Evolutionary conservation across 2,113 vertebrate genomes (phyloP), one percentile per base, ranked within the genome.

Genomic region (Balaeniceps rex): DNA sequence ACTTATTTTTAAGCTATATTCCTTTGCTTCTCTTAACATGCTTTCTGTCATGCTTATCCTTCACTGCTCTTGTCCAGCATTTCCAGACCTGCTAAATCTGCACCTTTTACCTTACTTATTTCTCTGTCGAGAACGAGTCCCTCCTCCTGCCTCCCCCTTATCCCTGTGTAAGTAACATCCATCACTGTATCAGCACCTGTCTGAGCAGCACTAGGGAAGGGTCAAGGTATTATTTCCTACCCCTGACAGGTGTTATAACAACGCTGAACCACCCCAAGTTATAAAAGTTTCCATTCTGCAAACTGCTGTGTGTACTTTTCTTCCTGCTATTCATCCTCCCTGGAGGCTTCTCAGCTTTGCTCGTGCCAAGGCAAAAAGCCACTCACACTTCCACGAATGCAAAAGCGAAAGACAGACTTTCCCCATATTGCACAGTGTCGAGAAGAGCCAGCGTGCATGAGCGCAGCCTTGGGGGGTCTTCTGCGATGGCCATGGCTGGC

Each of bases 91-190:
- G n/a, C 11, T 88, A 88, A 90, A 78, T 71, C 60, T 75, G 12
- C 51, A 38, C 46, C 28, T 81, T 77, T 80, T 65, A 83, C 5
- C 2, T 49, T 24, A 81, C 33, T 57, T 38, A 85, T 26, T 94
- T 81, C 55, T 70, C 68, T 75, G 49, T 58, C 49, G 83, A 88
- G 71, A 88, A 40, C 0, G 3, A 88, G n/a, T 8, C 42, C 33
- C 76, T 91, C 54, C 83, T 87, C 63, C 83, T 75, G 38, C 60
- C 58, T 83, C 60, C 38, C 28, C n/a, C 47, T 88, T 94, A 83
- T 90, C 68, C 68, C 76, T 88, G 47, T 82, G 76, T 88, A 83
- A 94, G 90, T 93, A 95, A 91, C 55, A 93, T 89, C 77, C 78
- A 95, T 89, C 74, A 90, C 63, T 88, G 47, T 72, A 85, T 88